Evolutionary conservation across 2,888 invertebrate species (phyloP).

Genomic region (Willowsia nigromaculata): DNA sequence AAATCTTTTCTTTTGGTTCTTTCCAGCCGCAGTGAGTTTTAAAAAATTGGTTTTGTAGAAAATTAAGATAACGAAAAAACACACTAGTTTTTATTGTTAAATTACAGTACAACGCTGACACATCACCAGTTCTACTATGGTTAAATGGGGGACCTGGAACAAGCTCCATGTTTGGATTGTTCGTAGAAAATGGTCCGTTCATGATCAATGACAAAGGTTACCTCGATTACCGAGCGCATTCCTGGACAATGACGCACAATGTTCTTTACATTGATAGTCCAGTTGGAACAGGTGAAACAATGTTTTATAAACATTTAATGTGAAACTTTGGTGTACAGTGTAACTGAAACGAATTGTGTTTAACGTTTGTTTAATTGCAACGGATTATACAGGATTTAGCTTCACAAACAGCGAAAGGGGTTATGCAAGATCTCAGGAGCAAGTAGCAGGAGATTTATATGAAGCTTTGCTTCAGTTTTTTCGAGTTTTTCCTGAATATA

Average conservation of each 20-base stretch:
- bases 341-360: no score
- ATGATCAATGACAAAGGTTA: conserved; percentile 79
- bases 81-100: not conserved
- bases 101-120: conserved; percentile 72
- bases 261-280: conserved; percentile 95
- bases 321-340: no score
- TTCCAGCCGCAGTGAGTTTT: conserved; percentile 86
- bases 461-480: conserved; percentile 90
- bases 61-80: not conserved
- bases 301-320: not conserved
- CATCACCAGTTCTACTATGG: conserved; percentile 82
- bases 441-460: conserved; percentile 90
- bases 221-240: conserved; percentile 81
- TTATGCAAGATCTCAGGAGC: conserved; percentile 89
- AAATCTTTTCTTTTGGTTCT: conserved; percentile 95
- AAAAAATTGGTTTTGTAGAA: not conserved
- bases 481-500: conserved; percentile 88
- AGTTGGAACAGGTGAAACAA: conserved; percentile 85
- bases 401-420: conserved; percentile 89
- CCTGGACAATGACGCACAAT: conserved; percentile 91
- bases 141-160: conserved; percentile 84
- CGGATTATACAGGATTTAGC: conserved; percentile 89
- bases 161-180: conserved; percentile 82
- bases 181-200: conserved; percentile 84
- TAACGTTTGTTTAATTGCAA: no score